Percentiles rank a stretch among this genome's conserved stretches.
Conservation (phyloP, 2,888 invertebrate genomes). For the Orthonychiurus folsomi region DNA sequence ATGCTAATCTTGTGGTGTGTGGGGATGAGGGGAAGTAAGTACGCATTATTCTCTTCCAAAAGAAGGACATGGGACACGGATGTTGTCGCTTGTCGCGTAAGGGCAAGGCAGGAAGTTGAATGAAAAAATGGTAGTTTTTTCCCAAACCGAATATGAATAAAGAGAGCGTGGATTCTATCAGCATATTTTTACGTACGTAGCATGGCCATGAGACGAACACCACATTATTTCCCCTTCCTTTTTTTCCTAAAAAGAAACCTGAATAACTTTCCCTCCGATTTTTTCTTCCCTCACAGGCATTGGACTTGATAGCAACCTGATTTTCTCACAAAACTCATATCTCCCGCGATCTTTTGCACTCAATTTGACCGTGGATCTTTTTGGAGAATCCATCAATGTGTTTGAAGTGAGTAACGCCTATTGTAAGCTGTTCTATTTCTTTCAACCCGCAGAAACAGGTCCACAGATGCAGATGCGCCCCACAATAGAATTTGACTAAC, state of each 20-base stretch:
- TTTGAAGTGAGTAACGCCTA: slow-evolving; percentile 67
- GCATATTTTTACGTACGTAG: too few species aligned
- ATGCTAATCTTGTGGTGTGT: too few species aligned
- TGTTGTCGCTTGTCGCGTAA: too few species aligned
- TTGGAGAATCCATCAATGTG: slow-evolving; percentile 81
- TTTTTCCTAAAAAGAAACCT: slow-evolving; percentile 2
- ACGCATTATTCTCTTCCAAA: neutral
- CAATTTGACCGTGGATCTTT: slow-evolving; percentile 75
- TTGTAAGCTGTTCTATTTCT: too few species aligned
- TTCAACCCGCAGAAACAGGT: too few species aligned
- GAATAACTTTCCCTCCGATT: neutral
- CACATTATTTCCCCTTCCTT: too few species aligned
- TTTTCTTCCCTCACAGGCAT: slow-evolving; percentile 50
- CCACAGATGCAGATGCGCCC: too few species aligned
- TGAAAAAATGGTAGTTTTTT: neutral
- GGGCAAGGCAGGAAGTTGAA: slow-evolving; percentile 1
- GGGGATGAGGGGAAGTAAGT: neutral
- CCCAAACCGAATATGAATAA: neutral
- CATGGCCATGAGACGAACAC: too few species aligned
- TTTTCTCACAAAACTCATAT: slow-evolving; percentile 79
- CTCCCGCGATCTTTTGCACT: slow-evolving; percentile 67
- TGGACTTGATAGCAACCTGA: slow-evolving; percentile 69
- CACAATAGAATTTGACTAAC: too few species aligned
- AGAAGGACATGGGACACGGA: too few species aligned
- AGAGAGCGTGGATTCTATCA: neutral